Evolutionary conservation across 2,797 vertebrate genomes (phyloP).

Genomic region (Erpetoichthys calabaricus): DNA sequence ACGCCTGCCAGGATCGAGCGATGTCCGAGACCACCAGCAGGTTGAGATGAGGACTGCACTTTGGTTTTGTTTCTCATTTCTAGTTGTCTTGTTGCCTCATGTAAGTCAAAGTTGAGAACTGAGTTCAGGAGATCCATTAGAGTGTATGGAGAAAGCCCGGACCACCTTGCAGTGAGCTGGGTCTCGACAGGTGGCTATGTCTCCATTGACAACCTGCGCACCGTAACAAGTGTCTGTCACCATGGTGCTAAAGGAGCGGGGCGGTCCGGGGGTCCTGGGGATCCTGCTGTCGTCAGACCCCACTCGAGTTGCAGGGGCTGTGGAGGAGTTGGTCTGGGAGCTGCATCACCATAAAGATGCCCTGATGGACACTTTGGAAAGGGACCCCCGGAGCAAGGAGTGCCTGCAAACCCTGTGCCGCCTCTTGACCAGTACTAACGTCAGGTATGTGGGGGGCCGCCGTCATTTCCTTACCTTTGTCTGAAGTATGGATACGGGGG

Average conservation of each 20-base stretch:
- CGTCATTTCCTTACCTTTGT: not conserved
- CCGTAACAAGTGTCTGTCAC: not conserved
- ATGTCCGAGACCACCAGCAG: too few relatives aligned
- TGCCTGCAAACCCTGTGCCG: constrained; percentile 16
- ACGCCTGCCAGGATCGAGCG: too few relatives aligned
- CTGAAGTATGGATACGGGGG: not conserved
- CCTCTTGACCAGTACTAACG: constrained; percentile 16
- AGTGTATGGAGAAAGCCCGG: too few relatives aligned
- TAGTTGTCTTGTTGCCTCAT: too few relatives aligned
- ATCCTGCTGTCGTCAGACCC: constrained; percentile 17
- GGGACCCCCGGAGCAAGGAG: constrained; percentile 9
- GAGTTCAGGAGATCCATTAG: too few relatives aligned
- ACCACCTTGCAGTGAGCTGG: too few relatives aligned
- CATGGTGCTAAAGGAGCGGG: not conserved
- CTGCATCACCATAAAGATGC: constrained; percentile 15
- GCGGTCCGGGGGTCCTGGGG: constrained; percentile 2
- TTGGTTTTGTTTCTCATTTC: too few relatives aligned
- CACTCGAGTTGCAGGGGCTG: constrained; percentile 13
- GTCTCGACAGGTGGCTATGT: too few relatives aligned
- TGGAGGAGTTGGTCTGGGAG: constrained; percentile 15
- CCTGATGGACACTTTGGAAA: constrained; percentile 16
- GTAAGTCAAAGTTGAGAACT: too few relatives aligned
- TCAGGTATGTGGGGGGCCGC: constrained; percentile 16
- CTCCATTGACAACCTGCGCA: too few relatives aligned
- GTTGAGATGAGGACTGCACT: too few relatives aligned